These are phyloP conservation scores for Helleia helle DNA, from an alignment of 2,888 invertebrate genomes.

Conservation along the genomic window DNA sequence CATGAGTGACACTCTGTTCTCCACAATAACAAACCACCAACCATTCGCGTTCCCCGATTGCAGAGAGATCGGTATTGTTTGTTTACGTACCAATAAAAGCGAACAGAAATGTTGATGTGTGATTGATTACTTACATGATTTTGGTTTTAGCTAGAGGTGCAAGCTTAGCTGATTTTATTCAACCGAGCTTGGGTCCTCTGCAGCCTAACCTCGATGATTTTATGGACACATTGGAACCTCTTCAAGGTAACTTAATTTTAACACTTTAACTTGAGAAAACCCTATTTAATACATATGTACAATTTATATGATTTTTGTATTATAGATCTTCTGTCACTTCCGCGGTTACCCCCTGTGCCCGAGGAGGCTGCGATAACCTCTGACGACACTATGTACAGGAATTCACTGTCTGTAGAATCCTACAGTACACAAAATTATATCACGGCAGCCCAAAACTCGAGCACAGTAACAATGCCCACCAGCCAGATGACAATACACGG, in stretches of 20 bases:
- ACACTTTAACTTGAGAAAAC: too few relatives aligned
- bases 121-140: constrained; percentile 16
- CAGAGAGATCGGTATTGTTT: constrained; percentile 89
- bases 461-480: constrained; percentile 51
- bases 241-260: constrained; percentile 86
- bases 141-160: constrained; percentile 83
- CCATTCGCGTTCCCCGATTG: constrained; percentile 98
- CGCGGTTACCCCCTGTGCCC: constrained; percentile 75
- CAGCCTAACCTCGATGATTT: constrained; percentile 98
- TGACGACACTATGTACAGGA: constrained; percentile 68
- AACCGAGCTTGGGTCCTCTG: constrained; percentile 96
- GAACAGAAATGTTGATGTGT: constrained; percentile 8
- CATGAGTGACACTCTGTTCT: constrained; percentile 93
- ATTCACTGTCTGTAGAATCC: constrained; percentile 56
- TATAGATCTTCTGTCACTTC: constrained; percentile 50
- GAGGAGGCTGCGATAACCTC: constrained; percentile 67
- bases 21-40: constrained; percentile 86
- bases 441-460: constrained; percentile 32
- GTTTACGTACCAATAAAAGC: constrained; percentile 13
- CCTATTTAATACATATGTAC: too few relatives aligned
- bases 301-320: too few relatives aligned
- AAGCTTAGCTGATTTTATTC: constrained; percentile 96
- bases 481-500: constrained; percentile 64
- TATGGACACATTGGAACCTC: constrained; percentile 91
- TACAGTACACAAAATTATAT: constrained; percentile 47